A percentile compares a stretch with the other conserved stretches of the same genome.
These are phyloP conservation scores for Actinia equina DNA, from an alignment of 64 coral and sea anemone genomes.

Conservation along the genomic window DNA sequence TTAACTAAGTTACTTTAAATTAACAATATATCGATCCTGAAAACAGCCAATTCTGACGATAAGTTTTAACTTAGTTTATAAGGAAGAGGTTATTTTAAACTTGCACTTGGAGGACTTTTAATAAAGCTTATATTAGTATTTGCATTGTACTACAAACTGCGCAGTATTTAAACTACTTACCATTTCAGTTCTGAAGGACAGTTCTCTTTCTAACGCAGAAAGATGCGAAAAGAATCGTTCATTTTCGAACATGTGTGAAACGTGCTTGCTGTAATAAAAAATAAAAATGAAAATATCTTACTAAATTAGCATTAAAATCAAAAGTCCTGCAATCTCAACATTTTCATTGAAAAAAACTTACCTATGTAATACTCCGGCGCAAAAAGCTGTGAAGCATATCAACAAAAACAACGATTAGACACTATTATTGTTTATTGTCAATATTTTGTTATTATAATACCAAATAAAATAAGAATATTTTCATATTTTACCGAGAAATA, in stretches of 20 bases:
- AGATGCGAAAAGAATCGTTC: constrained; percentile 99
- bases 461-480: neutral
- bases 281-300: neutral
- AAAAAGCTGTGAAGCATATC: constrained; percentile 51
- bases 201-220: constrained; percentile 88
- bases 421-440: neutral
- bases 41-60: too few species aligned
- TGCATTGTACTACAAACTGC: too few species aligned
- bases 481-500: neutral
- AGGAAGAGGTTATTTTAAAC: too few species aligned
- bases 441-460: neutral
- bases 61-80: too few species aligned
- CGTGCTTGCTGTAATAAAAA: constrained; percentile 56
- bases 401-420: neutral
- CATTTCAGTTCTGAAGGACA: constrained; percentile 99
- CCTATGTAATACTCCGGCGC: constrained; percentile 80
- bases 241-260: constrained; percentile 97
- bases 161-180: constrained; percentile 21
- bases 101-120: too few species aligned
- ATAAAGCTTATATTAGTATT: too few species aligned
- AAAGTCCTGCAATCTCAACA: neutral
- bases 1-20: too few species aligned
- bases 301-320: neutral
- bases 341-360: neutral
- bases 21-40: too few species aligned